phyloP scores from a whole-genome alignment of 2,888 invertebrate genomes.

The Argyresthia goedartella region DNA sequence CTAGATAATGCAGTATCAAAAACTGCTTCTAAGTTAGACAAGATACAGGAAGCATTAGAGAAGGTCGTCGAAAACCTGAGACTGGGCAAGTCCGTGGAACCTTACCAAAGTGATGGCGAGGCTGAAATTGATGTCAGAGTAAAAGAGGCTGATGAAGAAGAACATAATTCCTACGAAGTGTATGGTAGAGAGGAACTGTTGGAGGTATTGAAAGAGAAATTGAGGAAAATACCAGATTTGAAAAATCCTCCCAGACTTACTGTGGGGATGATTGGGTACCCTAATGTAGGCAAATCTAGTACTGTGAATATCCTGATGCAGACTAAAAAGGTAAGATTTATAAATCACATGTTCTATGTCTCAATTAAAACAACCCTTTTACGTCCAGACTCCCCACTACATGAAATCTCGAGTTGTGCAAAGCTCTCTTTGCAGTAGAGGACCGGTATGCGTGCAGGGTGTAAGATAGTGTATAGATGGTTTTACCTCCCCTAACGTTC shows the following conservation, averaged over 20 bases:
- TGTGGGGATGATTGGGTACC: conserved; percentile 97
- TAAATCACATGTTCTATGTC: neutral
- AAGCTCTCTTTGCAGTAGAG: too few relatives aligned
- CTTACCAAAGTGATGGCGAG: conserved; percentile 18
- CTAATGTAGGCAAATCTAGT: conserved; percentile 99
- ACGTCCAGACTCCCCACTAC: too few relatives aligned
- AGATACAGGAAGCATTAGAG: conserved; percentile 64
- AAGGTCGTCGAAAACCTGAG: conserved; percentile 45
- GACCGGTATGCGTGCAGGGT: too few relatives aligned
- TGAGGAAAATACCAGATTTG: conserved; percentile 47
- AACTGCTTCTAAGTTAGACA: conserved; percentile 66
- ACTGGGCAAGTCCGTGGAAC: conserved; percentile 42
- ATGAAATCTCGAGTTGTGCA: too few relatives aligned
- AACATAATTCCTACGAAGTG: conserved; percentile 70
- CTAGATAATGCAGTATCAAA: conserved; percentile 65
- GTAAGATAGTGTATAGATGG: too few relatives aligned
- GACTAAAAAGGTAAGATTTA: conserved; percentile 76
- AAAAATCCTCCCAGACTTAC: conserved; percentile 74
- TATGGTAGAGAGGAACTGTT: conserved; percentile 79
- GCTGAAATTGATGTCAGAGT: conserved; percentile 1
- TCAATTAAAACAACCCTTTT: too few relatives aligned
- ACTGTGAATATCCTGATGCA: conserved; percentile 95
- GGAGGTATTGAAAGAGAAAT: conserved; percentile 75
- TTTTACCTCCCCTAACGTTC: too few relatives aligned
- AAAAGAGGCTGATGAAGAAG: conserved; percentile 10